Evolutionary conservation across 92 coral and sea anemone genomes (phyloP).

Genomic region (Phenganax subtilis): DNA sequence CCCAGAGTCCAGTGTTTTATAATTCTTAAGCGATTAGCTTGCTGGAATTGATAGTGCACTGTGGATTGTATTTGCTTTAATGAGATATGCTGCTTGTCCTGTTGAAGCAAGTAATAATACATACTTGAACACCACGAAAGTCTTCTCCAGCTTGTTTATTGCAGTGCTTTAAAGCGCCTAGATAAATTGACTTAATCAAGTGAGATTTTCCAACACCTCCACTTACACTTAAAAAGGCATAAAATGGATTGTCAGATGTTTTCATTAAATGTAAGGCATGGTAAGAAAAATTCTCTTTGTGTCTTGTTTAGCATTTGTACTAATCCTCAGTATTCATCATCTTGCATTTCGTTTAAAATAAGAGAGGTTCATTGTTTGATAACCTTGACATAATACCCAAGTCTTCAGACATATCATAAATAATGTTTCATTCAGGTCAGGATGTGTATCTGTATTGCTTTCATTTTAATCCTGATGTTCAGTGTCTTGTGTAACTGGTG

Average conservation of each 20-base stretch:
- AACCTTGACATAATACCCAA: background rate
- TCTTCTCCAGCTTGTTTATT: too few relatives aligned
- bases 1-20: too few relatives aligned
- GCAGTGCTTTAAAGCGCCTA: slow-evolving; percentile 26
- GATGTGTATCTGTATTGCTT: background rate
- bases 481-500: too few relatives aligned
- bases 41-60: too few relatives aligned
- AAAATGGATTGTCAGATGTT: background rate
- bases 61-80: background rate
- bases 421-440: background rate
- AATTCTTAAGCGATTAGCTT: too few relatives aligned
- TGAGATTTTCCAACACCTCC: background rate
- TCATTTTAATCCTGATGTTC: too few relatives aligned
- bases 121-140: background rate
- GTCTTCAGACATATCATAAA: background rate
- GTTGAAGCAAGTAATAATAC: slow-evolving; percentile 13
- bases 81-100: background rate
- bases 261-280: too few relatives aligned
- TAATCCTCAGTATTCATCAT: too few relatives aligned
- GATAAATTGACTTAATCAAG: slow-evolving; percentile 14
- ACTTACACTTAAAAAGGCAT: background rate
- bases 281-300: too few relatives aligned
- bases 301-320: too few relatives aligned
- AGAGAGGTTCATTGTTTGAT: too few relatives aligned
- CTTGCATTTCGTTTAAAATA: too few relatives aligned